These are phyloP conservation scores for Boulengeromyrus knoepffleri DNA, from an alignment of 2,113 vertebrate genomes.

Conservation along the genomic window DNA sequence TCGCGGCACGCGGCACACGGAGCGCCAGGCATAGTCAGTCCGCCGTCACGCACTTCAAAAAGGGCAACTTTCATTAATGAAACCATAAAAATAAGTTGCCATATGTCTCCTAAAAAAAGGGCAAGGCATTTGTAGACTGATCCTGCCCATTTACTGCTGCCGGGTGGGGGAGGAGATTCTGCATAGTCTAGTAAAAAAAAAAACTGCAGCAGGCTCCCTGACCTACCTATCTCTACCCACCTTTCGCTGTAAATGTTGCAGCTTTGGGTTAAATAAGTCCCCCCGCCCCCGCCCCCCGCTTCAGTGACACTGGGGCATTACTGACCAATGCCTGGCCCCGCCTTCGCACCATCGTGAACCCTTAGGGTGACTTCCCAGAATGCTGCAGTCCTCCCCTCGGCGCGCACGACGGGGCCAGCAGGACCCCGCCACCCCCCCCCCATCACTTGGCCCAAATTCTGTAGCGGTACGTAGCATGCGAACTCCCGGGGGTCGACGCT, in stretches of 20 bases:
- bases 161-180: not conserved
- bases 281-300: too few relatives aligned
- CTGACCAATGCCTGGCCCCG: not conserved
- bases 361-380: not conserved
- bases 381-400: not conserved
- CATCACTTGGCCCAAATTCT: constrained; percentile 17
- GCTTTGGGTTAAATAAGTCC: not conserved
- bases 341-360: not conserved
- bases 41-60: not conserved
- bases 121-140: not conserved
- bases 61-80: not conserved
- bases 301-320: not conserved
- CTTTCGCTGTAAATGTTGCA: not conserved
- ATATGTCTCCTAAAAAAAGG: constrained; percentile 1
- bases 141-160: not conserved
- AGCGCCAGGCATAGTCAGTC: too few relatives aligned
- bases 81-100: not conserved
- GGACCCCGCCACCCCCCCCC: not conserved
- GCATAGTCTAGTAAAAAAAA: constrained; percentile 9
- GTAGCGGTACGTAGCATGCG: constrained; percentile 18
- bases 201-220: not conserved
- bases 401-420: not conserved
- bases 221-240: not conserved
- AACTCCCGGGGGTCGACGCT: constrained; percentile 55
- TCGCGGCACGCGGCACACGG: not conserved